Evolutionary conservation across 2,888 invertebrate species (phyloP).

Genomic region (Cerastis leucographa): DNA sequence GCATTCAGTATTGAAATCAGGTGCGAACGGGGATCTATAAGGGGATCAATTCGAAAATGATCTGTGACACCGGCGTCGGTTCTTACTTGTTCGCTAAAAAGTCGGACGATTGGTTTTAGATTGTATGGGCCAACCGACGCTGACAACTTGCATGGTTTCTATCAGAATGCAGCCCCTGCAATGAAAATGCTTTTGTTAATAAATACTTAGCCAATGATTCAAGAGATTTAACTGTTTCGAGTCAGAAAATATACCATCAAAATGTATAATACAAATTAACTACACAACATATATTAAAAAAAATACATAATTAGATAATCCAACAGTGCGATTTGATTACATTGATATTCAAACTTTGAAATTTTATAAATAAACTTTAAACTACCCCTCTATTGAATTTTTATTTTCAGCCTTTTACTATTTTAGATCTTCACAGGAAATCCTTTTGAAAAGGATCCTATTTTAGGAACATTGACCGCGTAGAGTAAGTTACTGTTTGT

Average conservation of each 20-base stretch:
- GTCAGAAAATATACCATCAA: neutral
- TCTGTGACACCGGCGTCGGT: neutral
- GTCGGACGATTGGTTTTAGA: neutral
- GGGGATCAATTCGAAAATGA: neutral
- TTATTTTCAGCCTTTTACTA: conserved; percentile 28
- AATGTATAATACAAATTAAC: neutral
- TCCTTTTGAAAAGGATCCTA: conserved; percentile 48
- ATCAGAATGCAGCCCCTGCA: neutral
- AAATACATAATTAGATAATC: neutral
- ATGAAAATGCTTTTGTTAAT: too few relatives aligned
- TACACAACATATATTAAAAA: neutral
- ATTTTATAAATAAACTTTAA: conserved; percentile 21
- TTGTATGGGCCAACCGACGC: neutral
- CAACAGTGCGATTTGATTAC: neutral
- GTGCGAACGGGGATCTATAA: neutral
- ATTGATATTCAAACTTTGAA: conserved; percentile 10
- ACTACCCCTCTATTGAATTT: conserved; percentile 4
- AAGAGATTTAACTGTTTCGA: too few relatives aligned
- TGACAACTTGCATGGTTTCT: neutral
- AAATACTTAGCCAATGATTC: too few relatives aligned
- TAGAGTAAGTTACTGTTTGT: conserved; percentile 31
- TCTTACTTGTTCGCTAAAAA: neutral
- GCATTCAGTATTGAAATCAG: neutral
- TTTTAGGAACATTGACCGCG: conserved; percentile 54
- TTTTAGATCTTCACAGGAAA: conserved; percentile 46